These are phyloP conservation scores for Mamestra configurata DNA, from an alignment of 1,140 invertebrate genomes.

Conservation along the genomic window DNA sequence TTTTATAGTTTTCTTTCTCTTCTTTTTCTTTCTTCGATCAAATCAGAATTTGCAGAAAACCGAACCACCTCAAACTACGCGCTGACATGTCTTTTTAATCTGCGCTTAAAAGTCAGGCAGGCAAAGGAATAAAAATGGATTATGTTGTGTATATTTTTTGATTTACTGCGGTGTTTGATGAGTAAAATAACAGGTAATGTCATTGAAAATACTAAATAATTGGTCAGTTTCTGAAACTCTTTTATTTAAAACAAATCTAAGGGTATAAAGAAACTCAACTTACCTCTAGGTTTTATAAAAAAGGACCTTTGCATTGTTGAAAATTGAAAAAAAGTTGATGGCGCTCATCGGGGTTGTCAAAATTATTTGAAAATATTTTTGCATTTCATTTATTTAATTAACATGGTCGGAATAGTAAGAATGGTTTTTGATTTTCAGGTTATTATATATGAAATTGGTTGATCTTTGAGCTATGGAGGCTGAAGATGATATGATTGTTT, in stretches of 20 bases:
- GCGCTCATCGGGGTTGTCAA: conserved; percentile 39
- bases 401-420: neutral
- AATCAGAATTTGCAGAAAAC: too few species aligned
- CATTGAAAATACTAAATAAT: neutral
- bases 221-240: neutral
- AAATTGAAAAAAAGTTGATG: conserved; percentile 30
- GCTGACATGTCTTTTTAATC: conserved; percentile 11
- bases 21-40: too few species aligned
- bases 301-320: conserved; percentile 20
- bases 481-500: conserved; percentile 73
- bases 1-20: too few species aligned
- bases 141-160: neutral
- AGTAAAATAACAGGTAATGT: neutral
- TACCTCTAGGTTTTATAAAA: conserved; percentile 30
- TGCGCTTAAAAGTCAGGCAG: conserved; percentile 21
- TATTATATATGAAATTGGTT: conserved; percentile 17
- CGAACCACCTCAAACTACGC: too few species aligned
- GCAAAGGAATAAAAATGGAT: conserved; percentile 37
- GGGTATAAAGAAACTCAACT: too few species aligned
- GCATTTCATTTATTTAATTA: neutral
- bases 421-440: conserved; percentile 21
- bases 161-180: neutral
- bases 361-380: conserved; percentile 41
- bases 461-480: conserved; percentile 51
- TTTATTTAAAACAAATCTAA: neutral